Base-by-base conservation (phyloP, 2,888 invertebrate species). In the Lottia scabra region DNA sequence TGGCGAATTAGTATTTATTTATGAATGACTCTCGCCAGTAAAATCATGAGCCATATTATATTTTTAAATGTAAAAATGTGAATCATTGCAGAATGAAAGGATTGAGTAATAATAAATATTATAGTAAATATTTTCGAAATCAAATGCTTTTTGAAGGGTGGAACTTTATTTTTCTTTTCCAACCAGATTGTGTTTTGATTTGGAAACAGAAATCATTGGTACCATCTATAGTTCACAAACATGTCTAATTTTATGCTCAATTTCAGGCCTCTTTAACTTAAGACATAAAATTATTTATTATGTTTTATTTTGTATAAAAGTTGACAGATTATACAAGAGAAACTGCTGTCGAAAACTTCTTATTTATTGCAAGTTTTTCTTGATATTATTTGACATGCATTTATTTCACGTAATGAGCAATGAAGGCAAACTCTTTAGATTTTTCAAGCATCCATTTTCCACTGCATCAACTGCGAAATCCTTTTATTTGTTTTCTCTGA, bases 221-320 rank as follows among this genome's bases (percentile, higher is more conserved):
- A 38, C 38, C 10, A 38, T 38, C 38, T 38, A 38, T 38, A 38
- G 38, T 10, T 38, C 5, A 38, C 38, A 38, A 38, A 38, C 10
- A 38, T 38, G 38, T 38, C 38, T 38, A 38, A 38, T 38, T 56
- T 56, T 56, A 56, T 56, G 56, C 12, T 23, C 19, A 56, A 56
- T 56, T 56, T 56, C 56, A 56, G 23, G 56, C 56, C 10, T 56
- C 19, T 56, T 56, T 56, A 56, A 23, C 56, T 38, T 38, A 23
- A 19, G 56, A 56, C 56, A 56, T 56, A 23, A 19, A 56, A 56
- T 56, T 56, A 56, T 56, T 56, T 56, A 56, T 56, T 56, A 56
- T 56, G 19, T 56, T 56, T 56, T 56, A 56, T 56, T 56, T 56
- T 23, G 56, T 56, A 56, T 56, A 23, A 56, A 56, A 56, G 56